Base-by-base conservation (phyloP, 2,113 vertebrate genomes). In the Neogobius melanostomus region DNA sequence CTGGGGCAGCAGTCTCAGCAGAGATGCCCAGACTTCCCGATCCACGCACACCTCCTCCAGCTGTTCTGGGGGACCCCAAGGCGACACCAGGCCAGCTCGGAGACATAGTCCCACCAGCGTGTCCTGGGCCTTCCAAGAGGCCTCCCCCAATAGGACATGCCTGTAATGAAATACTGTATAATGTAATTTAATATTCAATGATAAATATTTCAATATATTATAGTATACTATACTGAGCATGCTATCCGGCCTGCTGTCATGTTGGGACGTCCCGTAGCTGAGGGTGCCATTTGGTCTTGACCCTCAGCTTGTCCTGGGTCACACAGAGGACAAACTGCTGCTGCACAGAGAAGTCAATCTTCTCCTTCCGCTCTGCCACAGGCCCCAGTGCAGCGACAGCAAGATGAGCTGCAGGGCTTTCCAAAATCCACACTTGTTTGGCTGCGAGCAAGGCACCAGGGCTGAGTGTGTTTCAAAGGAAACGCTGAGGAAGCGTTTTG, bases 391-490 rank as follows among this genome's bases (percentile, higher is more conserved):
- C 87, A 84, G 80, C 72, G 76, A 87, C 87, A 87, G 86, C 77
- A 85, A 88, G 82, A 88, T 74, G 85, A 85, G 86, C 87, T 79
- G 43, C 64, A 71, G 72, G 80, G 74, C 71, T 84, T 88, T 90
- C 88, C 88, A 88, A 91, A 85, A 83, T 83, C 85, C 85, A 90
- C 87, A 89, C 83, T 80, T 6, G 71, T 84, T 85, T 89, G 88
- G 84, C 84, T 16, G 75, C 59, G 78, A 88, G 84, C 68, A 77
- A 88, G 82, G 82, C 81, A 81, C 72, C 79, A 51, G 77, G 72
- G 74, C 77, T 59, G 74, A 79, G 77, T 85, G 81, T 65, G 75
- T 85, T 88, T 89, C 79, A 88, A 87, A 85, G 83, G 73, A 88
- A 90, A 73, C 2, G 88, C 88, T 89, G 88, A 91, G 83, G 80